phyloP scores from a whole-genome alignment of 2,113 vertebrate genomes.

The Accipiter virgatus region DNA sequence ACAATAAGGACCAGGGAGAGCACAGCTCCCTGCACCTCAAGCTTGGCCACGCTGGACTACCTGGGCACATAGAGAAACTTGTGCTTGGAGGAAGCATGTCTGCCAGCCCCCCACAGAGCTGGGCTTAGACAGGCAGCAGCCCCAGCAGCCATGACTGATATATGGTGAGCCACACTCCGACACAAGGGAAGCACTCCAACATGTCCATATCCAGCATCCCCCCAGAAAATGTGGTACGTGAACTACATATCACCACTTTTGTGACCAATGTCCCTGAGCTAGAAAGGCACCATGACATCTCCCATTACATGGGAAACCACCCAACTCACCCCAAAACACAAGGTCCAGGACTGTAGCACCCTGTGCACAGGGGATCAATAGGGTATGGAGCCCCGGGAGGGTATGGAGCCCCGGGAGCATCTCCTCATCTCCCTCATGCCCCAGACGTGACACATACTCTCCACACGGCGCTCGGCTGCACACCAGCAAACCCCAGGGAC shows the following conservation, averaged over 20 bases:
- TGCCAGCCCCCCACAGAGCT: not conserved
- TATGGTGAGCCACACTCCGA: not conserved
- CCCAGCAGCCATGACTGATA: accelerated
- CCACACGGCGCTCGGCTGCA: accelerated
- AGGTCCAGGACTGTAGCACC: accelerated
- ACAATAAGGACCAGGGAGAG: not conserved
- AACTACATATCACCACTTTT: not conserved
- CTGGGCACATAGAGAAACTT: accelerated
- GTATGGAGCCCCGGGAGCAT: not conserved
- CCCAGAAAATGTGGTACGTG: accelerated
- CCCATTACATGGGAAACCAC: not conserved
- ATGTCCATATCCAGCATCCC: not conserved
- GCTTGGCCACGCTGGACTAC: not conserved
- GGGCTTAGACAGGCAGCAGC: not conserved
- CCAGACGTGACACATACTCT: accelerated
- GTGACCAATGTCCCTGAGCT: not conserved
- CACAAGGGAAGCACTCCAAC: accelerated
- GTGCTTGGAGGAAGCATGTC: accelerated
- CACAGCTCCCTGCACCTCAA: accelerated
- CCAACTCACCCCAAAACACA: not conserved
- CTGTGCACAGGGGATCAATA: accelerated
- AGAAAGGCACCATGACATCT: not conserved
- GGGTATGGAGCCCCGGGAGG: not conserved
- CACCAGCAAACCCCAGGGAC: not conserved
- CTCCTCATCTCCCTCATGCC: not conserved